These are phyloP conservation scores for Augiades crinisus DNA, from an alignment of 2,888 invertebrate genomes.

Conservation along the genomic window DNA sequence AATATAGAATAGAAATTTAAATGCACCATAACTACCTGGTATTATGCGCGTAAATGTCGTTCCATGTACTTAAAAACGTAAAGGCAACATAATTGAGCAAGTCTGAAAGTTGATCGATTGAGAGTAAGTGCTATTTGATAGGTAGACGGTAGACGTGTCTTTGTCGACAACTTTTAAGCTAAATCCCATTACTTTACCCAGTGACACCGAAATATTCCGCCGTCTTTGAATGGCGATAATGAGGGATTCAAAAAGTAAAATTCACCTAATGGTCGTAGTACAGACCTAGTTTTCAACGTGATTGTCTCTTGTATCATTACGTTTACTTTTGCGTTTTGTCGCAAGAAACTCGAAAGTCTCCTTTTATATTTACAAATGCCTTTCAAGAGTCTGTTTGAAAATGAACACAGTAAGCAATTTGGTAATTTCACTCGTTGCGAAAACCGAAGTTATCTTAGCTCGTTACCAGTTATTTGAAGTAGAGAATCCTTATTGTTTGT, in stretches of 20 bases:
- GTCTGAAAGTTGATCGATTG: conserved; percentile 20
- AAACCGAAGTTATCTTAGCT: neutral
- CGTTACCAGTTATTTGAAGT: neutral
- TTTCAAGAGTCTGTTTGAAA: conserved; percentile 1
- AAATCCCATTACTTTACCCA: conserved; percentile 23
- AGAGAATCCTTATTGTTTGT: no score
- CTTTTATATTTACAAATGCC: conserved; percentile 7
- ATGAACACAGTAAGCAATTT: conserved; percentile 9
- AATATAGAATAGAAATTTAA: neutral
- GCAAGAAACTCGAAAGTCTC: conserved; percentile 18
- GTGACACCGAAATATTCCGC: conserved; percentile 23
- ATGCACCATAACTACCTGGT: neutral
- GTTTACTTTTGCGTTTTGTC: conserved; percentile 22
- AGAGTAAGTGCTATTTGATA: conserved; percentile 18
- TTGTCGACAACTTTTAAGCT: conserved; percentile 9
- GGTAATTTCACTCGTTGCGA: conserved; percentile 3
- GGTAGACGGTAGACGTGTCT: conserved; percentile 10
- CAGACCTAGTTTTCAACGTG: conserved; percentile 29
- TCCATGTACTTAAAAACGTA: neutral
- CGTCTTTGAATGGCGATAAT: conserved; percentile 17
- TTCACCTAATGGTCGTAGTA: conserved; percentile 33
- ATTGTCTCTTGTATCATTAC: conserved; percentile 31
- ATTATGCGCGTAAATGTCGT: conserved; percentile 2
- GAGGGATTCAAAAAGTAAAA: conserved; percentile 28
- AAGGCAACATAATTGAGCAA: conserved; percentile 8